Base-by-base conservation (phyloP, 2,113 vertebrate genomes). In the Coturnix japonica region DNA sequence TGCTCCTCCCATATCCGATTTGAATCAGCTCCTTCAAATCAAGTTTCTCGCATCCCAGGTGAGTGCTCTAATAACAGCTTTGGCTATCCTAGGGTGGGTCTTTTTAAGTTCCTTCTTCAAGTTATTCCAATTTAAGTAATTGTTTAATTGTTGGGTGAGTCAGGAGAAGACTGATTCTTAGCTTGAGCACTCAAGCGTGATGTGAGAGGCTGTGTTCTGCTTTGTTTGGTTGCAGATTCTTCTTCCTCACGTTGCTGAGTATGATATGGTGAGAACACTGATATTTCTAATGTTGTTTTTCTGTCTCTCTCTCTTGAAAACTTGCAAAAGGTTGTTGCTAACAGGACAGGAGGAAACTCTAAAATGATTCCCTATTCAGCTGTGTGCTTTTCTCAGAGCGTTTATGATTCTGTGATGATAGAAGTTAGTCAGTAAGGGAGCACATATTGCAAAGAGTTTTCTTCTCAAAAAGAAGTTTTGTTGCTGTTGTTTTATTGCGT, bases 21-120 rank as follows among this genome's bases (percentile, higher is more conserved):
- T 90, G 88, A 94, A 94, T 94, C 91, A 93, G 76, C 46, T 76
- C 91, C 86, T 94, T 91, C 63, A 89, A 90, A 89, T 93, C 92
- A 82, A 85, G 89, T 89, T 95, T 86, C 80, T 95, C 77, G 78
- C 88, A 69, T 93, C 85, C 87, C 83, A 95, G 69, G 83, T 95
- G 88, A 91, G 53, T 39, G 57, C 81, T 81, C 43, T 81, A 54
- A 85, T 77, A 87, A 82, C 64, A 41, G 35, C 43, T 80, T 89
- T 64, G 82, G 64, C 60, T 94, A 18, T 74, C 66, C 79, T 9
- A 53, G 31, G 75, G 71, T 64, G 26, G 53, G 54, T 81, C 61
- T 87, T 87, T 81, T 85, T 56, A 83, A 93, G 76, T 75, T 84
- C 39, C 82, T 71, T 76, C 93, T 91, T 77, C 77, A 78, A 70